Evolutionary conservation across 2,888 invertebrate genomes (phyloP), one percentile per base, ranked within the genome.

Genomic region (Laspeyria flexula): DNA sequence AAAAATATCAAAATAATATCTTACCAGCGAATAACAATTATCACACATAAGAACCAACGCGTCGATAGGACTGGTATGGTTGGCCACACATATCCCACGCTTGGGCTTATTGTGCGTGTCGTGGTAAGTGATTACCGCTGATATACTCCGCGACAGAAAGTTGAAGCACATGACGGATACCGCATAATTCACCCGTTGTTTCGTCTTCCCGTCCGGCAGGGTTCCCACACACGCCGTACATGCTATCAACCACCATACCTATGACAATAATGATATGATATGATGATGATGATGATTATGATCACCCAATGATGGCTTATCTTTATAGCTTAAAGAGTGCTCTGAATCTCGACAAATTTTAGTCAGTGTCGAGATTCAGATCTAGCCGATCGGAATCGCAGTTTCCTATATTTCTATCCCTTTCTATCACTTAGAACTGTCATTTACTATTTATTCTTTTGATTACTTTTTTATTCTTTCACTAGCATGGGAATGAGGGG

Each of bases 11-110:
- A 21, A 3, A 5, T 3, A 21, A 21, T 21, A 5, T 5, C 96
- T 93, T 94, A 99, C 99, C 97, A 99, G 93, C 37, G 99, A 98
- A 90, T 99, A 99, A 81, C 97, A 96, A 81, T 98, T 98, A 92
- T 99, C 99, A 87, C 98, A 98, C 95, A 99, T 98, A 45, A 99
- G 94, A 65, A 99, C 96, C 69, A 99, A 94, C 47, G 98, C 99
- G 89, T 99, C 99, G 65, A 99, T 98, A 1, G 99, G 99, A 59
- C 99, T 99, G 3, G 99, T 99, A 90, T 99, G 99, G 92, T 99
- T 99, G 39, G 99, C 99, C 21, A 99, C 99, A 92, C 99, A 99
- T 74, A 99, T 99, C 34, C 95, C 96, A 44, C 94, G 95, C 63
- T 88, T 93, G 25, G 98, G 98, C 71, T 95, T 95, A 85, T 98